A percentile compares a stretch with the other conserved stretches of the same genome.
phyloP scores from a whole-genome alignment of 1,140 invertebrate genomes.

The Lasaia peninsularis region DNA sequence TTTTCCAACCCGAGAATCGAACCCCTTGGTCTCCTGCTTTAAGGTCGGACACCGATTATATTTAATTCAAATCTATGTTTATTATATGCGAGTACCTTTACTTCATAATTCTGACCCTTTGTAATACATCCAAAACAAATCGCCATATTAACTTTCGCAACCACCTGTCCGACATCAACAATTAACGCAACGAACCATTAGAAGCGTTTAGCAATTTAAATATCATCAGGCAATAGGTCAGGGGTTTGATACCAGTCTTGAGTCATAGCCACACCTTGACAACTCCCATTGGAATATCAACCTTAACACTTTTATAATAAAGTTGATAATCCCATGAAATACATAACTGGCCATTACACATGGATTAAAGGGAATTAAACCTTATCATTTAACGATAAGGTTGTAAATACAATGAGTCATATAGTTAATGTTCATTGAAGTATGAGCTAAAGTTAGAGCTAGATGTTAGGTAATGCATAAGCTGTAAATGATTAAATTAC shows the following conservation, averaged over 20 bases:
- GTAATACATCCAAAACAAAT: neutral
- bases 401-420: neutral
- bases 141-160: conserved; percentile 11
- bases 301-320: conserved; percentile 17
- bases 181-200: conserved; percentile 28
- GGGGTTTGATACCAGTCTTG: conserved; percentile 22
- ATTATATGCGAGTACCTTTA: neutral
- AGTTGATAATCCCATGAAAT: conserved; percentile 7
- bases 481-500: neutral
- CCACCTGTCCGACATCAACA: conserved; percentile 24
- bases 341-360: neutral
- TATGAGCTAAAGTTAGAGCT: neutral
- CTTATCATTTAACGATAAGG: neutral
- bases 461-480: conserved; percentile 7
- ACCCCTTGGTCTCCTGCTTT: too few relatives aligned
- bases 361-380: neutral
- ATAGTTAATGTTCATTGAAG: neutral
- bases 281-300: neutral
- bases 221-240: conserved; percentile 31
- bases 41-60: too few relatives aligned
- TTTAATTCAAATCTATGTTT: too few relatives aligned
- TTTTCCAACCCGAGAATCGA: too few relatives aligned
- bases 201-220: conserved; percentile 31
- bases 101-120: neutral
- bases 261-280: conserved; percentile 16